Base-by-base conservation (phyloP, 2,888 invertebrate species). In the Cheiracanthium punctorium region DNA sequence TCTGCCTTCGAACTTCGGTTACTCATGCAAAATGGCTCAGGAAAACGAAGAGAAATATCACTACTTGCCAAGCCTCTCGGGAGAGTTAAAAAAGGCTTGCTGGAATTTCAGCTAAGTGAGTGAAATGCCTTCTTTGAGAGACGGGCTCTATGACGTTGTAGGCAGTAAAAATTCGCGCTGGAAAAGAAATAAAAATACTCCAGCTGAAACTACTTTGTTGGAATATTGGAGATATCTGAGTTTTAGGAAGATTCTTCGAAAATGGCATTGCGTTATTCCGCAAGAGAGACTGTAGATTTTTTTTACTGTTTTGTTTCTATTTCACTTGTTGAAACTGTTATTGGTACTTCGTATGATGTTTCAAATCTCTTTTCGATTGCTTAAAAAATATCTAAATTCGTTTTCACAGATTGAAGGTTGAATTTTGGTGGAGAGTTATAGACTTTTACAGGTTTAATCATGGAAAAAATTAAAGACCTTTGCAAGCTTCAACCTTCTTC, bases 21-120 rank as follows among this genome's bases (percentile, higher is more conserved):
- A 76, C 71, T 71, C 76, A 71, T 82, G 82, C 82, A 82, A 82
- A 76, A 76, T 76, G 30, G 64, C 48, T 7, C 65, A 8, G n/a
- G 17, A 52, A 30, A 20, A 70, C 20, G 37, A 52, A 82, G 64
- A 64, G 33, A 70, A 64, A 71, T 72, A 82, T 76, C 58, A 65
- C 64, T 28, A 69, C 32, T 81, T 48, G n/a, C 43, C 70, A 74
- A 58, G 28, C 37, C 52, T 37, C 37, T 32, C 14, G 73, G 67
- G 81, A 69, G 5, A 58, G 58, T 24, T 58, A 58, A 58, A 58
- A 58, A 58, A n/a, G 24, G 58, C 58, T 58, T 58, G 58, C 58
- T 24, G 58, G 58, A 58, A 58, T 58, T 58, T 58, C 24, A 24
- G 5, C 58, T 58, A 58, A 58, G 58, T 58, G 58, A 58, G 58